Base-by-base conservation (phyloP, 1,140 invertebrate genomes). In the Nilaparvata lugens region DNA sequence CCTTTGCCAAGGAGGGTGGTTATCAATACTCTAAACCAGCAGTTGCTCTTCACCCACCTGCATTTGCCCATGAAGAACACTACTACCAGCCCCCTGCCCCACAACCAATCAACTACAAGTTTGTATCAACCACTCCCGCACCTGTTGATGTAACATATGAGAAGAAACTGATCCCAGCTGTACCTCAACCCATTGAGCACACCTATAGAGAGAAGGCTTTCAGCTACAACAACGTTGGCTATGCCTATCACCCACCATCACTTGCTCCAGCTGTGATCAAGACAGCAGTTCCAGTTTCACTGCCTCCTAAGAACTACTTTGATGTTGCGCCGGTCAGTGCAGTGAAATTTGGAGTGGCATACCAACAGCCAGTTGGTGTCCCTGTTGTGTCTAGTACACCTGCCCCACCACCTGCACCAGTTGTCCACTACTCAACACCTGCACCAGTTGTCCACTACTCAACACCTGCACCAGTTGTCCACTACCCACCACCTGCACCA, bases 321-420 rank as follows among this genome's bases (percentile, higher is more conserved):
- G 45, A 18, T 23, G 11, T 48, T 48, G 16, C 45, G 18, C 45
- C 45, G 18, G 45, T 48, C 21, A 48, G 45, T 28, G 25, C 63
- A 2, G 43, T 69, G 7, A 45, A 42, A 25, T 69, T 68, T 62
- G 68, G 68, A 62, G 45, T 48, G n/a, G 45, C 45, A 4, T 48
- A 48, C 21, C 16, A 48, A 23, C 16, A 48, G 45, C 16, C 16
- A 48, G 45, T 7, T 16, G n/a, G 9, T 40, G 13, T 4, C 1
- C 45, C 4, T 16, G 45, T 48, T 19, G 28, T 56, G 0, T 45
- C 60, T 19, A 45, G 56, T 7, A 61, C 61, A 11, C 24, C 35
- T 2, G 11, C 59, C 42, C 51, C 65, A n/a, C 66, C 48, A 24
- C 73, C 68, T 58, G 69, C 66, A 45, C 72, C 67, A 14, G 24